Base-by-base conservation (phyloP, 2,888 invertebrate species). In the Zonitis immaculata region DNA sequence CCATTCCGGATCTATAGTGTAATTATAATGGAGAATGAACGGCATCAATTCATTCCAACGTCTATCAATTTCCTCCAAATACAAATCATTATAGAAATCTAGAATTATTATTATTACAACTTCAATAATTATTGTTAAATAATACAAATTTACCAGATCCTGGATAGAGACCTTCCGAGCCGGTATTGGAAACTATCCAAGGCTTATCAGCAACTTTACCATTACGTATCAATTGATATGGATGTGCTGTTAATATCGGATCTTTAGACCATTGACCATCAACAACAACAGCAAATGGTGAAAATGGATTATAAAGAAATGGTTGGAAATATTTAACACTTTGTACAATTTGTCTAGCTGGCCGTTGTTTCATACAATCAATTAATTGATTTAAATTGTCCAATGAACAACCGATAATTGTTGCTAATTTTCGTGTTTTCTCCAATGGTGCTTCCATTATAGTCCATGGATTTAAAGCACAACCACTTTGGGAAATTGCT, bases 161-260 rank as follows among this genome's bases (percentile, higher is more conserved):
- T 25, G 88, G 88, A 64, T 86, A 88, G 16, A 88, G 76, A 50
- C 90, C 90, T 72, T 91, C 91, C 47, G 87, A 82, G 18, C 82
- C 80, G 0, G 85, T 83, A 45, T 85, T 80, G 2, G 85, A 83
- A 1, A 83, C 79, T 49, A 90, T 79, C 79, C 88, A 85, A 0
- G 91, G 91, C 7, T 86, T 63, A 56, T 85, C 80, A n/a, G 81
- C 47, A 62, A 84, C 82, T 25, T 51, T 75, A 0, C 85, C 85
- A 7, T 79, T 76, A 53, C 72, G 78, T 1, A 89, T 78, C 0
- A 86, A 79, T 28, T 79, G 77, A 60, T 79, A 80, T 0, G 91
- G 90, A 52, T 84, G 79, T 54, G 84, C 80, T 1, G 80, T 79
- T 6, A 91, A 73, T 73, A 90, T 86, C 0, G 87, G 82, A 20